phyloP scores from a whole-genome alignment of 1,140 invertebrate species.

The Aporrectodea caliginosa region DNA sequence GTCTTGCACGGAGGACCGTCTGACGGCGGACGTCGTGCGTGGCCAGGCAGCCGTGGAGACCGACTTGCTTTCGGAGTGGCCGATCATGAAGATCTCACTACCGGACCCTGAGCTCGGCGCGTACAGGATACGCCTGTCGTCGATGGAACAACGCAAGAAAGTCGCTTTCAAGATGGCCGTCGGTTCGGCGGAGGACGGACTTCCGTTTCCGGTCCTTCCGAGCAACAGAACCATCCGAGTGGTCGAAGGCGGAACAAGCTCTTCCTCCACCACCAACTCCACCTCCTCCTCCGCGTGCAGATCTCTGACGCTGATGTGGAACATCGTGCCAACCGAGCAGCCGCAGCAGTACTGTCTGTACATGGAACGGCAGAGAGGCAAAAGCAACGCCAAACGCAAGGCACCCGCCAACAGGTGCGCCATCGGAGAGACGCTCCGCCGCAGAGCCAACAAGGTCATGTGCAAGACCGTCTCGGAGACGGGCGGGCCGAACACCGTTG shows the following conservation, averaged over 20 bases:
- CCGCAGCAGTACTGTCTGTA: conserved; percentile 27
- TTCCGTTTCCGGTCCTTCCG: conserved; percentile 34
- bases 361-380: background rate
- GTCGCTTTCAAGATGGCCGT: conserved; percentile 7
- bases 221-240: conserved; percentile 5
- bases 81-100: background rate
- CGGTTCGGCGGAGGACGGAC: conserved; percentile 23
- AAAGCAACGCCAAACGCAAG: background rate
- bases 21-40: background rate
- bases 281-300: background rate
- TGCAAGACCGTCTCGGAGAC: background rate
- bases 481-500: background rate
- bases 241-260: background rate
- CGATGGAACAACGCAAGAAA: background rate
- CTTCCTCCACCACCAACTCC: background rate
- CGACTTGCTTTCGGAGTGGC: background rate
- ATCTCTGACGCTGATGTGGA: conserved; percentile 11
- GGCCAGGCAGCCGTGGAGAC: background rate
- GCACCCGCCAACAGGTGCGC: background rate
- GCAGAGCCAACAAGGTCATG: background rate
- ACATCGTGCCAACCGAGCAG: background rate
- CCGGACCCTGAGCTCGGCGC: background rate
- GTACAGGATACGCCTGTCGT: background rate
- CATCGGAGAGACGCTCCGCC: background rate
- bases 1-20: background rate